Conservation (phyloP, 1,140 invertebrate genomes). For the Leguminivora glycinivorella region DNA sequence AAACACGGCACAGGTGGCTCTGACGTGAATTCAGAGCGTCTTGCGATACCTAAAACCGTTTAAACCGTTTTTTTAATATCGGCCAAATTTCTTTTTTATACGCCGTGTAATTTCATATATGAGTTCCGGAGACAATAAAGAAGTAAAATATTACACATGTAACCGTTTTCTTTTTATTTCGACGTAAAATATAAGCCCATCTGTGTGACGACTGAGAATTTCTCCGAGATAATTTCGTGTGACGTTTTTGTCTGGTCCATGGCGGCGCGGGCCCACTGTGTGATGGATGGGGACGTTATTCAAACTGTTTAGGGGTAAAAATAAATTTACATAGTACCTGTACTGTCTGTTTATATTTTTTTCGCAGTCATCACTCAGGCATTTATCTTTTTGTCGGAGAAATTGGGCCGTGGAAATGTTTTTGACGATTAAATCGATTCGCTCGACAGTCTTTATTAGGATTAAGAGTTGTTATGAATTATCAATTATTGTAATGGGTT, state of each 20-base stretch:
- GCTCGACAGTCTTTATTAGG: conserved; percentile 7
- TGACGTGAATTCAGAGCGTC: conserved; percentile 12
- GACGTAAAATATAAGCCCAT: conserved; percentile 36
- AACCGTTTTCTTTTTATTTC: conserved; percentile 46
- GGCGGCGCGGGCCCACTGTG: conserved; percentile 1
- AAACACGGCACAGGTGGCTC: conserved; percentile 22
- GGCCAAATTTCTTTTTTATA: conserved; percentile 33
- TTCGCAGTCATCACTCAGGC: conserved; percentile 20
- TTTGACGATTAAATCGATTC: conserved; percentile 7
- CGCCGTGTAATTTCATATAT: conserved; percentile 42
- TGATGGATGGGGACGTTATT: conserved; percentile 27
- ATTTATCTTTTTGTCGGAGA: conserved; percentile 24
- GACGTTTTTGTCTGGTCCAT: conserved; percentile 24
- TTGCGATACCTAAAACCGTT: conserved; percentile 16
- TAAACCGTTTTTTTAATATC: conserved; percentile 36
- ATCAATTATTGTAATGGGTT: no score
- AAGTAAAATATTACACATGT: conserved; percentile 44
- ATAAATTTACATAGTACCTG: conserved; percentile 29
- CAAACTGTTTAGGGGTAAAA: conserved; percentile 29
- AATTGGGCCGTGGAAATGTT: conserved; percentile 19
- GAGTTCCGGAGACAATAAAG: conserved; percentile 42
- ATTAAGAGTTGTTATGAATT: background rate
- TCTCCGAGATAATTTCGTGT: conserved; percentile 23
- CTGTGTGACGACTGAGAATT: conserved; percentile 28
- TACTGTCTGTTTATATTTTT: conserved; percentile 28